A percentile compares a stretch with the other conserved stretches of the same genome.
Conservation (phyloP, 2,888 invertebrate species). For the Zootermopsis nevadensis region DNA sequence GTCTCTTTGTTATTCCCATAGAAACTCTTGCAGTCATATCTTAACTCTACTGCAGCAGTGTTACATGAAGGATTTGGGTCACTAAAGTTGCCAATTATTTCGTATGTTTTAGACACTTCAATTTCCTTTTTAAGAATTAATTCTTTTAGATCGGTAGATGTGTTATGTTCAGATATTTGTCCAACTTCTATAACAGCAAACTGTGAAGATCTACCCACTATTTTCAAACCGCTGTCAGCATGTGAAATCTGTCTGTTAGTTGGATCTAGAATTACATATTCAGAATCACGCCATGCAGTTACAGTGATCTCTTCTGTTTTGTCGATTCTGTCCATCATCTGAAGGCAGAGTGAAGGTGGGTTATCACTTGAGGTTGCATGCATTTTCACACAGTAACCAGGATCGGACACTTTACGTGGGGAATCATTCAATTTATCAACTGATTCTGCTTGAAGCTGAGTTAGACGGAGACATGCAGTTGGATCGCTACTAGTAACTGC, state of each 20-base stretch:
- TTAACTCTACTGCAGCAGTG: slow-evolving; percentile 55
- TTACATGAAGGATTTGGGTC: slow-evolving; percentile 48
- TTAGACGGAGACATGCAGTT: too few relatives aligned
- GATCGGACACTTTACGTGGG: too few relatives aligned
- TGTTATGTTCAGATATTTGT: slow-evolving; percentile 5
- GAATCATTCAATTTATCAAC: too few relatives aligned
- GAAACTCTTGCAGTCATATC: slow-evolving; percentile 70
- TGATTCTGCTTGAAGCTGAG: too few relatives aligned
- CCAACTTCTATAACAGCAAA: slow-evolving; percentile 7
- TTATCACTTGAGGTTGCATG: too few relatives aligned
- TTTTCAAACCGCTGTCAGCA: slow-evolving; percentile 9
- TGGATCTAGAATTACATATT: background rate
- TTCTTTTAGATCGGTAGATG: slow-evolving; percentile 51
- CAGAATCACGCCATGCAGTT: slow-evolving; percentile 56
- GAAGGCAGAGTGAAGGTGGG: too few relatives aligned
- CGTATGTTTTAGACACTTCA: slow-evolving; percentile 57
- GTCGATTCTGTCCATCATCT: too few relatives aligned
- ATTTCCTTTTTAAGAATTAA: slow-evolving; percentile 57
- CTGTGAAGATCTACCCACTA: slow-evolving; percentile 21
- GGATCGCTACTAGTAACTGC: too few relatives aligned
- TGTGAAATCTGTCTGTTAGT: background rate
- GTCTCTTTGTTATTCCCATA: slow-evolving; percentile 72
- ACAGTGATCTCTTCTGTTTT: slow-evolving; percentile 57
- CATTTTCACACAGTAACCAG: too few relatives aligned
- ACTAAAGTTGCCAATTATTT: slow-evolving; percentile 56